A percentile compares a stretch with the other conserved stretches of the same genome.
These are phyloP conservation scores for Chitala chitala DNA, from an alignment of 2,113 vertebrate genomes.

Conservation along the genomic window DNA sequence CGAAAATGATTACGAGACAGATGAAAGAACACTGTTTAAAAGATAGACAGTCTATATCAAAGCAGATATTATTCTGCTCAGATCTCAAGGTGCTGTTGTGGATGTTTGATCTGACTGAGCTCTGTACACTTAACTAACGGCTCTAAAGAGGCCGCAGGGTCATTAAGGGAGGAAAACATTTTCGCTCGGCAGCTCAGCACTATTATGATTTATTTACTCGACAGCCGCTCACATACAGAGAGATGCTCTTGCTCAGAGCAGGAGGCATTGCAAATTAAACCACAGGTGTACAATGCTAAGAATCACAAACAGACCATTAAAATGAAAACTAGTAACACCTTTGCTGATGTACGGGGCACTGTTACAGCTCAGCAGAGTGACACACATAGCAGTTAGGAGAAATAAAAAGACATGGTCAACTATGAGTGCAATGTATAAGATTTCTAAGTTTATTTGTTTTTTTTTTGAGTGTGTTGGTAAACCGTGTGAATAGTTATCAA, in stretches of 20 bases:
- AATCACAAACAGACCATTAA: neutral
- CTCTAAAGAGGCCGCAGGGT: neutral
- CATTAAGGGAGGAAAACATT: neutral
- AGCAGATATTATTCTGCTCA: neutral
- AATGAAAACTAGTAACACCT: neutral
- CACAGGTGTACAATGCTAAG: neutral
- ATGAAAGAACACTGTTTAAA: slow-evolving; percentile 15
- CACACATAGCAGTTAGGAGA: too few relatives aligned
- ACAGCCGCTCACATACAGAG: slow-evolving; percentile 1
- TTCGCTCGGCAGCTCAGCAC: neutral
- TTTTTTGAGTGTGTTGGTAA: neutral
- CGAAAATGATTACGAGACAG: neutral
- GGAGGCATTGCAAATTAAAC: neutral
- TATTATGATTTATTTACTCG: slow-evolving; percentile 11
- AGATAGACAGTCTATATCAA: slow-evolving; percentile 13
- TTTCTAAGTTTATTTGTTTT: neutral
- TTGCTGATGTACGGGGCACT: too few relatives aligned
- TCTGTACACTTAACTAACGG: neutral
- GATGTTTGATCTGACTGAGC: neutral
- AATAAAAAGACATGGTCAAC: too few relatives aligned
- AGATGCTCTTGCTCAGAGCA: slow-evolving; percentile 4
- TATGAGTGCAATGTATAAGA: too few relatives aligned
- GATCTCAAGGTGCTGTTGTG: neutral
- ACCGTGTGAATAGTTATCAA: too few relatives aligned
- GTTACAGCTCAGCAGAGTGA: too few relatives aligned